Evolutionary conservation across 2,113 vertebrate species (phyloP), one percentile per base, ranked within the genome.

Genomic region (Hyaena hyaena): DNA sequence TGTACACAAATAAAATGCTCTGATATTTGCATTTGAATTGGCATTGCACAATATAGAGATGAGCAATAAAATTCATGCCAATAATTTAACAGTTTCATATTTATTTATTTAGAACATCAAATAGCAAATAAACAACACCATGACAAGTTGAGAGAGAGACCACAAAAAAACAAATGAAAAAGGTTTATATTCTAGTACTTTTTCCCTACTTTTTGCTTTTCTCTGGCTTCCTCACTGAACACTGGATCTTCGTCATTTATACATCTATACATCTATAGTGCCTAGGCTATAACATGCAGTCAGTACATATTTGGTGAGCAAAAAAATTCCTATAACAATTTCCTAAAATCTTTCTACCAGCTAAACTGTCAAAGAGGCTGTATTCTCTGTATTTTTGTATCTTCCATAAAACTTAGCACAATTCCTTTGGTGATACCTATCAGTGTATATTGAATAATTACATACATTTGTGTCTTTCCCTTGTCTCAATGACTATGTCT

Each of bases 1-100:
- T 83, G 81, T 10, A 10, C 31, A 39, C 76, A 90, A 88, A 11
- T 69, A 45, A 93, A 96, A 63, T 94, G 43, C 79, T 83, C 45
- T 73, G 48, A 43, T 50, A 82, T 63, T 88, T 95, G 69, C 21
- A 76, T 95, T 85, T 63, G 65, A 86, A 48, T 39, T 61, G 53
- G 7, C 50, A 76, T 90, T 93, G 61, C 66, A 89, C 61, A 80
- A 88, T 68, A 66, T n/a, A 93, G 88, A 97, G 58, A 92, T 45
- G 14, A 50, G 31, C 10, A 48, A 85, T 91, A 79, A 93, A 93
- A 88, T 39, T 76, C 28, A 69, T 43, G 50, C 63, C 45, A 96
- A 74, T 53, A 88, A 85, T 74, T 50, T 76, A 73, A 23, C 45
- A 88, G 77, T 96, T 90, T 88, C 68, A 63, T 66, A 55, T 80